Base-by-base conservation (phyloP, 1,140 invertebrate species). In the Aphelinus atriplicis region DNA sequence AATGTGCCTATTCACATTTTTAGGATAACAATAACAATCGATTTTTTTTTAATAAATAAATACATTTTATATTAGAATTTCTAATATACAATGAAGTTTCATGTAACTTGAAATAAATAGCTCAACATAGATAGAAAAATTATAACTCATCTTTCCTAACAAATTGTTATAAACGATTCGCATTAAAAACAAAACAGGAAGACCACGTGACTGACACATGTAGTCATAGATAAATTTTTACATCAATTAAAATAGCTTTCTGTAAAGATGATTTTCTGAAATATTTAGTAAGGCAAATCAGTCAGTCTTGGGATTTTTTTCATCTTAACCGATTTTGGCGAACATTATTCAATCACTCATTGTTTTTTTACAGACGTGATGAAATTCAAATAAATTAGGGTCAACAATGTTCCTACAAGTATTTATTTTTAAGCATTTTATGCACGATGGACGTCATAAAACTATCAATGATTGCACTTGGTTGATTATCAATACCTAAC, bases 231-330 rank as follows among this genome's bases (percentile, higher is more conserved):
- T 3, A 46, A 56, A 63, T 73, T 62, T 63, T 26, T 71, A 46
- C 58, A 65, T 65, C 3, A 26, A 9, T 71, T 55, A 62, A n/a
- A 64, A 71, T 71, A 61, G 10, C 47, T 66, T 71, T 7, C 7
- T 7, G 2, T 43, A 62, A 66, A 65, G 51, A 75, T 68, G 67
- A 71, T 10, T 45, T 43, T 75, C 71, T 61, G 46, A 74, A 77
- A 66, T 60, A 55, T 42, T 60, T 53, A 2, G 42, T 79, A 84
- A 85, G 81, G 81, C 82, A 81, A 80, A 83, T 82, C 79, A 81
- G 76, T 85, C 84, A 85, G 84, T 85, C 82, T 85, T 82, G 78
- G 79, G 72, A 68, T 75, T 80, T 76, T 78, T 78, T 46, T 57
- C 68, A 9, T 64, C 61, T 71, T 61, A 61, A 76, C 10, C 65